A percentile compares a stretch with the other conserved stretches of the same genome.
Evolutionary conservation across 2,113 vertebrate species (phyloP).

Genomic region (Phylloscopus trochilus): DNA sequence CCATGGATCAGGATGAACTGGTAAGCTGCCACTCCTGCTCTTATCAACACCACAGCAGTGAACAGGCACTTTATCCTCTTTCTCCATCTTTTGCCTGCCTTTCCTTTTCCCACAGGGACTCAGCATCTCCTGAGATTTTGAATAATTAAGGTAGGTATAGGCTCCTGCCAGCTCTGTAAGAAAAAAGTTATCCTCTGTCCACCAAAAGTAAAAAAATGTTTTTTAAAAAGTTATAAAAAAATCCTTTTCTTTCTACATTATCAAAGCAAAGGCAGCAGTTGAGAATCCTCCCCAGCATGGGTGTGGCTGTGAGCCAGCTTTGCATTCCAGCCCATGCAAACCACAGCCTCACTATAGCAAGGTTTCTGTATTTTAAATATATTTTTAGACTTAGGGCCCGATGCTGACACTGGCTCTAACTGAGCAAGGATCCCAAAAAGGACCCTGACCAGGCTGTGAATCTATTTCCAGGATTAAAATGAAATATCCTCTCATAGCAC

Average conservation of each 20-base stretch:
- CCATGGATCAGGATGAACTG: neutral
- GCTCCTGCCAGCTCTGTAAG: neutral
- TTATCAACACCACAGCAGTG: neutral
- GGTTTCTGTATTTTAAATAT: neutral
- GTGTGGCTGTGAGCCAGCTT: neutral
- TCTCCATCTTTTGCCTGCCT: neutral
- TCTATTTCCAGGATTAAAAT: neutral
- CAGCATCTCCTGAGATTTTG: neutral
- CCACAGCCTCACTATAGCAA: neutral
- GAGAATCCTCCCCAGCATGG: neutral
- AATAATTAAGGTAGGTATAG: neutral
- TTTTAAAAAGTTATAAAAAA: neutral
- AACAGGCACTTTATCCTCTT: neutral
- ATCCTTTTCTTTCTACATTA: neutral
- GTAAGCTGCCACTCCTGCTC: neutral
- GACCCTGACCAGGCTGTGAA: neutral
- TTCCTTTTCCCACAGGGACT: neutral
- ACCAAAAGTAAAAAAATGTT: neutral
- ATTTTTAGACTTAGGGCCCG: neutral
- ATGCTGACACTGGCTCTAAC: neutral
- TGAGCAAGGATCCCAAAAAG: neutral
- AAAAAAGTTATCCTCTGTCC: neutral
- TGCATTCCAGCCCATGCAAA: neutral
- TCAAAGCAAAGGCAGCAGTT: slow-evolving; percentile 1
- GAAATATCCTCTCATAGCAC: neutral